Base-by-base conservation (phyloP, 2,888 invertebrate genomes). In the Eubasilissa splendida region DNA sequence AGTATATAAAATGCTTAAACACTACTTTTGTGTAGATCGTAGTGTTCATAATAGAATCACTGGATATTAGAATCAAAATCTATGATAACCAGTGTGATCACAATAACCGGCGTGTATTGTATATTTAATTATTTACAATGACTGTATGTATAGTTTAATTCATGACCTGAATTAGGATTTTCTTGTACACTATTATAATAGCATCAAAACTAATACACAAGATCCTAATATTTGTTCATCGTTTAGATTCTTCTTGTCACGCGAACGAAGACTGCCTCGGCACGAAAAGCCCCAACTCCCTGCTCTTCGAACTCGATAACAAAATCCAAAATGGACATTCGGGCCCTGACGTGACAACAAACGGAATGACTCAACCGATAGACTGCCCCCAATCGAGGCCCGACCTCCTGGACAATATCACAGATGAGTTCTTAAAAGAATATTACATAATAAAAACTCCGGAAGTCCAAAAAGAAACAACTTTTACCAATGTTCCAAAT, bases 181-280 rank as follows among this genome's bases (percentile, higher is more conserved):
- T 22, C 1, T 22, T 22, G 22, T 22, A 22, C 22, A 22, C 1
- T 1, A 22, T 22, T 22, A 22, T 22, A 22, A 22, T 22, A 22
- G 22, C 0, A 22, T 22, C 22, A 22, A 1, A 22, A 22, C 22
- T 22, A 22, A 22, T 22, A 22, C 22, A 22, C 1, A 1, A 22
- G 1, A 22, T 22, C 22, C 1, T 22, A 22, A 22, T 22, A 22
- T 63, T 10, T 50, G 66, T 50, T n/a, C n/a, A 12, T 65, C 42
- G 11, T 66, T 66, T 50, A 90, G 90, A 90, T 53, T 87, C 90
- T 0, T 90, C 90, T 0, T 90, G 89, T 83, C 90, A 90, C 82
- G 88, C 87, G 63, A 90, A 90, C 85, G 87, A 85, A 0, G 89
- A 88, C 71, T 90, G 90, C 85, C 87, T 85, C 0, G 80, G 82